Base-by-base conservation (phyloP, 2,113 vertebrate genomes). In the Sitta europaea region DNA sequence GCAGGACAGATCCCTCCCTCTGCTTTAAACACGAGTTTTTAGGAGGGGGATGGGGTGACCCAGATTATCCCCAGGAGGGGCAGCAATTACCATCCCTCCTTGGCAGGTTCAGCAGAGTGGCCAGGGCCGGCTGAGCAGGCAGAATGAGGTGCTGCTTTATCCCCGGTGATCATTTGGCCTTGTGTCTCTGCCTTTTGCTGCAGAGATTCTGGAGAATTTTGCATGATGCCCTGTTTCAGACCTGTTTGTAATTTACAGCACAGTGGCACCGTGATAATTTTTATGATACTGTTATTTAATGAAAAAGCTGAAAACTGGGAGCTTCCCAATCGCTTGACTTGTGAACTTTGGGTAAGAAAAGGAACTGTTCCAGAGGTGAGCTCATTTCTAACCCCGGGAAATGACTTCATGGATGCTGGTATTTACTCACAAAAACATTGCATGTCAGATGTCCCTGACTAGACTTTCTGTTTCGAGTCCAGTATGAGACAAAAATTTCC, bases 401-500 rank as follows among this genome's bases (percentile, higher is more conserved):
- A 98, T 98, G 97, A 98, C 95, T 97, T 98, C 97, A 98, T 94
- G 96, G 77, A 42, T 6, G 70, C 80, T 96, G 93, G 92, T 98
- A 97, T 98, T 98, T 97, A 97, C 96, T 98, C 93, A 92, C 96
- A 96, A 94, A 97, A 97, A 97, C 97, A 96, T 86, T 50, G 95
- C 95, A 96, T 57, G 95, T 97, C 96, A 97, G 94, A 94, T 90
- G 92, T 90, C 96, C 94, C 93, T 97, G 97, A 97, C 97, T 97
- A 98, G 98, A 98, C 97, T 94, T 96, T 96, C 97, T 97, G 97
- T 96, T 96, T 91, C 59, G 11, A 58, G 89, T 96, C 97, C 97
- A 98, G 76, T 87, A 98, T 98, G 97, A 98, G 97, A 95, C 96
- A 98, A 97, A 98, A 96, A 92, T 98, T 98, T 98, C 98, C 98